phyloP scores from a whole-genome alignment of 2,888 invertebrate genomes.

The Scaptomyza parva region DNA sequence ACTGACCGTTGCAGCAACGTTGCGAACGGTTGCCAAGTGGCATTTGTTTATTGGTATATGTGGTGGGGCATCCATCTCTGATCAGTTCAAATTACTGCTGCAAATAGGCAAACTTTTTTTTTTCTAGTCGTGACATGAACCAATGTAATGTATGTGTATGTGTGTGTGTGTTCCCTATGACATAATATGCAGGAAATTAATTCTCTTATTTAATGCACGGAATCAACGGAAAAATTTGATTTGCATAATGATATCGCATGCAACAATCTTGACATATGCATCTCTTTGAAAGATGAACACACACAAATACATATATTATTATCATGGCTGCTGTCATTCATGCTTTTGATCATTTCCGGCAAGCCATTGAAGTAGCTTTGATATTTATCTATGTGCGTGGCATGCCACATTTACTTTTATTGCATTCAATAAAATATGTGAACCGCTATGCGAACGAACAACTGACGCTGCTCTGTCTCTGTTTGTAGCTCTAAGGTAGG shows the following conservation, averaged over 20 bases:
- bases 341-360: constrained; percentile 40
- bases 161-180: too few relatives aligned
- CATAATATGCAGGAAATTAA: too few relatives aligned
- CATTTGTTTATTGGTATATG: too few relatives aligned
- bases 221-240: constrained; percentile 3
- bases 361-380: constrained; percentile 21
- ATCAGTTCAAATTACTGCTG: background rate
- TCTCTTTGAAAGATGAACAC: background rate
- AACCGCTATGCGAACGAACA: constrained; percentile 31
- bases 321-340: constrained; percentile 30
- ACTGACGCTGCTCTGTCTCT: constrained; percentile 35
- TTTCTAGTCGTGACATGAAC: background rate
- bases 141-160: too few relatives aligned
- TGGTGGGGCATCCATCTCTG: background rate
- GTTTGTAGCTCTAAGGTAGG: constrained; percentile 55
- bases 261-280: constrained; percentile 9
- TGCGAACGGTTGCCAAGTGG: constrained; percentile 57
- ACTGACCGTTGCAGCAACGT: constrained; percentile 39
- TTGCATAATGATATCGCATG: background rate
- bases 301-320: constrained; percentile 1
- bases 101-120: constrained; percentile 31
- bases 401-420: constrained; percentile 26
- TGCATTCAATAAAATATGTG: constrained; percentile 44
- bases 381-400: constrained; percentile 12
- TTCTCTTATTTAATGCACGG: background rate